Base-by-base conservation (phyloP, 2,888 invertebrate species). In the Apantesis nais region DNA sequence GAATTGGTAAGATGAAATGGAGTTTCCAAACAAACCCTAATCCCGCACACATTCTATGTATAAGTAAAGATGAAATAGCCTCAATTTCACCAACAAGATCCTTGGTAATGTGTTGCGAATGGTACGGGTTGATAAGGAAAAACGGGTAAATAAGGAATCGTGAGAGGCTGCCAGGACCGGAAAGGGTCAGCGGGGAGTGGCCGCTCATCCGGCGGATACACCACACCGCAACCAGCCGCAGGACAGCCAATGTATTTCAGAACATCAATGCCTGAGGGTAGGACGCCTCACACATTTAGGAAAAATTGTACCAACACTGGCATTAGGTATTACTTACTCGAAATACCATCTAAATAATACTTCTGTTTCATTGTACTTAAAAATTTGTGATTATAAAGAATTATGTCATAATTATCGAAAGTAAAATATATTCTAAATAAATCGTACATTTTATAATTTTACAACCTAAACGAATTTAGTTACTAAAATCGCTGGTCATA, bases 71-170 rank as follows among this genome's bases (percentile, higher is more conserved):
- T 82, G 82, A 81, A 88, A 88, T 88, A 89, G 88, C 88, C 89
- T 86, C 88, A 88, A 91, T 91, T 90, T 87, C 83, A 86, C 86
- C 90, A 87, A 88, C 89, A 87, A 88, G 90, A 89, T 89, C 85
- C 86, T 82, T 83, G 77, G 88, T 89, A 92, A 93, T 90, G 90
- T 91, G 93, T 90, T 88, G 89, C 87, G 93, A 93, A 93, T 93
- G 94, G 90, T 85, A 86, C 85, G 84, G 88, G 85, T 88, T 92
- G 93, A 94, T 94, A 93, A 94, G 93, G 92, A 93, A 93, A 93
- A 93, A 91, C 92, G 91, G 89, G 90, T 93, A 93, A 93, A 94
- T 93, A 94, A 92, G 90, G 90, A 91, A 87, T 89, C 85, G 87
- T 88, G 86, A 85, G 87, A 85, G 85, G 80, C 79, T 76, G 74